A percentile compares a stretch with the other conserved stretches of the same genome.
These are phyloP conservation scores for Caiman crocodilus DNA, from an alignment of 2,797 vertebrate species.

Conservation along the genomic window DNA sequence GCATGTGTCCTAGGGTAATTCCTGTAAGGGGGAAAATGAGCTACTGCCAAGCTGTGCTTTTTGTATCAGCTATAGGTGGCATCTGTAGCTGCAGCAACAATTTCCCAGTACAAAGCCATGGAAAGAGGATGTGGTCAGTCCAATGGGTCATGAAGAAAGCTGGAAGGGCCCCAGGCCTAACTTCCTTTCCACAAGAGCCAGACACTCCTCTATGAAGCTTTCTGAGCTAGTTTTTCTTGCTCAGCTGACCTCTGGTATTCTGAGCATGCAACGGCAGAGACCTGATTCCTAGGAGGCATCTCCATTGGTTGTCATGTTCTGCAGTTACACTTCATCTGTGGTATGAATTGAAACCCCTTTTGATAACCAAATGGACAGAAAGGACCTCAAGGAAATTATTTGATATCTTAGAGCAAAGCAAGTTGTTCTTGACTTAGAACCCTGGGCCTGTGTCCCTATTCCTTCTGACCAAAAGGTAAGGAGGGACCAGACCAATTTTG, in stretches of 20 bases:
- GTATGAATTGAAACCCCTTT: neutral
- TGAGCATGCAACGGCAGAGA: neutral
- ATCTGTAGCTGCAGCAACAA: neutral
- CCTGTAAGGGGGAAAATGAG: rapidly evolving
- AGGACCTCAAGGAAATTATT: neutral
- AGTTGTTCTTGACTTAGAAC: neutral
- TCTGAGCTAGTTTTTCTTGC: neutral
- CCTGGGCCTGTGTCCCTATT: neutral
- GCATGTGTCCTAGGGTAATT: neutral
- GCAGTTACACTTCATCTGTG: neutral
- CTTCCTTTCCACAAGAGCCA: no score
- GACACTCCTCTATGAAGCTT: neutral
- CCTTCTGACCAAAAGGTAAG: neutral
- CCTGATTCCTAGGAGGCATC: neutral
- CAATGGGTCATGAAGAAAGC: neutral
- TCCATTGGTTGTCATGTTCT: neutral
- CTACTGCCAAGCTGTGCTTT: neutral
- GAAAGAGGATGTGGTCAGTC: neutral
- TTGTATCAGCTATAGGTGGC: rapidly evolving
- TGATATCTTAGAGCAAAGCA: neutral
- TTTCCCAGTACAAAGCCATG: neutral
- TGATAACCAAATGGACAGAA: no score
- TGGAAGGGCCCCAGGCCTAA: no score
- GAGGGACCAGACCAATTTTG: neutral
- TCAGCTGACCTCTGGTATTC: neutral